Base-by-base conservation (phyloP, 2,113 vertebrate species). In the Sylvilagus bachmani region DNA sequence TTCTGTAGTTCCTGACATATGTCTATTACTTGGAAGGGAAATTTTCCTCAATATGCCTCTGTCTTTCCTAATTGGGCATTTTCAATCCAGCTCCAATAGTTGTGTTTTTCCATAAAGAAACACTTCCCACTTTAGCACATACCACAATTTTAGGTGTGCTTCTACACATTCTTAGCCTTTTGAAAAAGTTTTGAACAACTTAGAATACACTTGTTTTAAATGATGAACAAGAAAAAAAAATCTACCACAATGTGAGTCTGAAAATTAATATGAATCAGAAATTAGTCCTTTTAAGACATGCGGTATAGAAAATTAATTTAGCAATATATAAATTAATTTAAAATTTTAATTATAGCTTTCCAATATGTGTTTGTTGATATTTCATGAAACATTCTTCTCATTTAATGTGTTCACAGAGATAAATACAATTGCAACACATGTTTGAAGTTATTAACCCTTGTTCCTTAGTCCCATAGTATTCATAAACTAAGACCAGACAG, bases 91-190 rank as follows among this genome's bases (percentile, higher is more conserved):
- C 3, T 67, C 55, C 31, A 69, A 73, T 44, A 85, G 27, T 80
- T n/a, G 6, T 87, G 70, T 38, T 79, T 62, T 2, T 62, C 16
- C 17, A 4, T 38, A 16, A 53, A 81, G 33, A 22, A 85, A 80
- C 53, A 88, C 9, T 90, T 77, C 5, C 31, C 36, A 88, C 62
- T 71, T 82, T 85, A 96, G 53, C 44, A 92, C 75, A 87, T 83
- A 73, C 3, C n/a, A 66, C 62, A 58, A 29, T 94, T 90, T 66
- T 71, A 87, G 49, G 31, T 77, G 22, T 73, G 22, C 24, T 93
- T 86, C 73, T 53, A 71, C 33, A 51, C 33, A 96, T 94, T 66
- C 58, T 29, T 58, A 90, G 53, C 31, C 58, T 69, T 74, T 93
- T 31, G 38, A 55, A 90, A 78, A 86, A 53, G 19, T 19, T 88